These are phyloP conservation scores for Todiramphus saurophagus DNA, from an alignment of 2,113 vertebrate genomes.

Conservation along the genomic window DNA sequence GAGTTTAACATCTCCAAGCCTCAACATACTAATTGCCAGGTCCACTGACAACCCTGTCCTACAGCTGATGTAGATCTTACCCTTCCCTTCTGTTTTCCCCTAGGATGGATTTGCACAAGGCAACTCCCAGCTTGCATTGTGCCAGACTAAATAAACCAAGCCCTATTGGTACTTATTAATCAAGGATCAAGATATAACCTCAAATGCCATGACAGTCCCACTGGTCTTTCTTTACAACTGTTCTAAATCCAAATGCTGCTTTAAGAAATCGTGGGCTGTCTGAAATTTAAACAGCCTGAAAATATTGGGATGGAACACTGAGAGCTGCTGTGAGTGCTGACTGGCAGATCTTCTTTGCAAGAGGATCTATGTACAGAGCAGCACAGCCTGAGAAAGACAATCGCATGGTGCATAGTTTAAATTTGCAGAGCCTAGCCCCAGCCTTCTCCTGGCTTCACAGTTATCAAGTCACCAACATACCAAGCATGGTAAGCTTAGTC, in stretches of 20 bases:
- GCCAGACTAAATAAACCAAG: not conserved
- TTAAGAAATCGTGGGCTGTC: not conserved
- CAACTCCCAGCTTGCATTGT: not conserved
- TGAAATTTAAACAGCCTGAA: not conserved
- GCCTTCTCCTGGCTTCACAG: not conserved
- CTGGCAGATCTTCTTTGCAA: not conserved
- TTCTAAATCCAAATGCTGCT: not conserved
- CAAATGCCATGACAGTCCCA: not conserved
- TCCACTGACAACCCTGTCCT: not conserved
- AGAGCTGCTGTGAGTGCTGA: not conserved
- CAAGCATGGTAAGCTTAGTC: not conserved
- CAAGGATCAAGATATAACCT: not conserved
- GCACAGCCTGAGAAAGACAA: not conserved
- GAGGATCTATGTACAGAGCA: not conserved
- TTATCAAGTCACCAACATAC: not conserved
- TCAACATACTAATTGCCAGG: not conserved
- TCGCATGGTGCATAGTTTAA: not conserved
- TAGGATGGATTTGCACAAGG: not conserved
- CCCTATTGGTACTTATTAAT: not conserved
- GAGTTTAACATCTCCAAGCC: not conserved
- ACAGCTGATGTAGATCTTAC: not conserved
- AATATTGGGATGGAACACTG: not conserved
- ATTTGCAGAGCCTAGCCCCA: not conserved
- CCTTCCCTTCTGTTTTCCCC: not conserved
- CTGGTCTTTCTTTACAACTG: not conserved